Conservation (phyloP, 2,888 invertebrate genomes). For the Hypercompe scribonia region DNA sequence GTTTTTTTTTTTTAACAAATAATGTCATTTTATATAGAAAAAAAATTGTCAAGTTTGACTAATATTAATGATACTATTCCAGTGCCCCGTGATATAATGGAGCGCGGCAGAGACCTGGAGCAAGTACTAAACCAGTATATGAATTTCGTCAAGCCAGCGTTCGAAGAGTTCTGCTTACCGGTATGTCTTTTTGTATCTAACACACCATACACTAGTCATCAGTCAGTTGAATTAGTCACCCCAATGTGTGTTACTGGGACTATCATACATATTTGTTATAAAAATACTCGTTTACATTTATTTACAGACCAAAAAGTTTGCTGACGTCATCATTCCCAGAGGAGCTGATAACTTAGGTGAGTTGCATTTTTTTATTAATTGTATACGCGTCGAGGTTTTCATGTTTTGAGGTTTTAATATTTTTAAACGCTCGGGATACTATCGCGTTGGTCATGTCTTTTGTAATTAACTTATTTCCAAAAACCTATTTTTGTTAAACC, state of each 20-base stretch:
- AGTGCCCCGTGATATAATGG: slow-evolving; percentile 98
- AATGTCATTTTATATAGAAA: too few relatives aligned
- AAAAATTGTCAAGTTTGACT: not conserved
- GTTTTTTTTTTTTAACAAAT: too few relatives aligned
- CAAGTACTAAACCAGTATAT: slow-evolving; percentile 98
- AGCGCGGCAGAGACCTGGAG: slow-evolving; percentile 97
- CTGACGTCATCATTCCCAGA: slow-evolving; percentile 99
- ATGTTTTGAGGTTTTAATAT: too few relatives aligned
- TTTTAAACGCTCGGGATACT: not conserved
- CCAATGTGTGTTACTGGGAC: too few relatives aligned
- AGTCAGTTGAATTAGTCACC: too few relatives aligned
- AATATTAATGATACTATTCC: slow-evolving; percentile 46
- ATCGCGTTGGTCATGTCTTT: not conserved
- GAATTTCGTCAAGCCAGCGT: slow-evolving; percentile 99
- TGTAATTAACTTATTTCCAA: not conserved
- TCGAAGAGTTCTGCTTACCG: slow-evolving; percentile 99
- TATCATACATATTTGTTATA: not conserved
- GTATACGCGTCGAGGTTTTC: not conserved
- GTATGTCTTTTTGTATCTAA: slow-evolving; percentile 84
- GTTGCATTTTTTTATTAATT: slow-evolving; percentile 51
- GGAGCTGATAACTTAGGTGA: slow-evolving; percentile 99
- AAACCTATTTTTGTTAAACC: not conserved
- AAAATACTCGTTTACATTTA: slow-evolving; percentile 6
- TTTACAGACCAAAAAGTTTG: slow-evolving; percentile 99
- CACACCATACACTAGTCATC: not conserved